Evolutionary conservation across 1,140 invertebrate species (phyloP).

Genomic region (Drosophila lacteicornis): DNA sequence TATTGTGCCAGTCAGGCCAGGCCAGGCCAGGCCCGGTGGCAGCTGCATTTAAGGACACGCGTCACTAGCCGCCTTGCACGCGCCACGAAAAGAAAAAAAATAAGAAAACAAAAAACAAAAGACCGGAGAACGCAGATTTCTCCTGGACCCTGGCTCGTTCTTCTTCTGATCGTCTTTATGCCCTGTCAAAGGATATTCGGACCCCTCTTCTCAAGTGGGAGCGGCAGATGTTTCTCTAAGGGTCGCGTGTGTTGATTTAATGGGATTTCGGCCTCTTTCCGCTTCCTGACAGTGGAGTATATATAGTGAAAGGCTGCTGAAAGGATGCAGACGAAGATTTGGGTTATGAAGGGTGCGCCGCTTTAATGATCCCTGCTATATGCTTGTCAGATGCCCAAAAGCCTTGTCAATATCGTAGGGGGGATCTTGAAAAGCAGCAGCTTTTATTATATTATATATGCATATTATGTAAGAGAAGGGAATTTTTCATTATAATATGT

Average conservation of each 20-base stretch:
- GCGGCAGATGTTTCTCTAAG: conserved; percentile 64
- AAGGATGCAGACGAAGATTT: neutral
- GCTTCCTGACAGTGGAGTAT: conserved; percentile 17
- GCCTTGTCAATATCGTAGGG: neutral
- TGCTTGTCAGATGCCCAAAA: neutral
- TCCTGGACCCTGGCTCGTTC: conserved; percentile 6
- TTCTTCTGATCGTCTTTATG: conserved; percentile 6
- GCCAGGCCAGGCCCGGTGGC: neutral
- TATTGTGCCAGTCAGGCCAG: conserved; percentile 3
- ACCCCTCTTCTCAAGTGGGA: conserved; percentile 25
- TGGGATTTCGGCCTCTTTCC: conserved; percentile 27
- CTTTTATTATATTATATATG: neutral
- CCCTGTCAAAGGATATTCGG: conserved; percentile 7
- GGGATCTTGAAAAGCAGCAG: neutral
- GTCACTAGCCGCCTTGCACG: conserved; percentile 59
- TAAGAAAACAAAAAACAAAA: neutral
- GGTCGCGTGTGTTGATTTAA: conserved; percentile 63
- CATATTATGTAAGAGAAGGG: no score
- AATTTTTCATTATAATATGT: no score
- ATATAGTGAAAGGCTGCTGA: no score
- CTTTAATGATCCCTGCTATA: neutral
- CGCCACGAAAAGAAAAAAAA: conserved; percentile 22
- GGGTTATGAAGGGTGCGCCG: neutral
- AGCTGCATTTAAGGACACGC: conserved; percentile 63
- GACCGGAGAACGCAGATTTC: conserved; percentile 52